Conservation (phyloP, 1,140 invertebrate species). For the Eueides isabella region DNA sequence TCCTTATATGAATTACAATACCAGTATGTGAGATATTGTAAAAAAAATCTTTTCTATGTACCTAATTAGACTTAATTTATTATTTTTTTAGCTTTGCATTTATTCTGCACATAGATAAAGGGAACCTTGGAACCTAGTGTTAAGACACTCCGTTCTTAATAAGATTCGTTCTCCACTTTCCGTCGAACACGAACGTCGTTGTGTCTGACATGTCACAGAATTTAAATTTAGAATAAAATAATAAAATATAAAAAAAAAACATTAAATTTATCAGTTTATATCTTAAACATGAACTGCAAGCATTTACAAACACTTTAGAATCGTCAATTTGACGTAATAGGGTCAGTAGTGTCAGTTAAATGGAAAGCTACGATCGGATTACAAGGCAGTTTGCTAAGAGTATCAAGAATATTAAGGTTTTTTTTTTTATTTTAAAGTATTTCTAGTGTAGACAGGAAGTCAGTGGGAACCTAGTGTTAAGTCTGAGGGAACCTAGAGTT, state of each 20-base stretch:
- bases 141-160: neutral
- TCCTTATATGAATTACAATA: too few relatives aligned
- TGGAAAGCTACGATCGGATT: neutral
- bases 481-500: too few relatives aligned
- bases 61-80: too few relatives aligned
- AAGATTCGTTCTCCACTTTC: neutral
- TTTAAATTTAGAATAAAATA: too few relatives aligned
- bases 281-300: neutral
- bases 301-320: neutral
- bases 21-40: too few relatives aligned
- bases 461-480: too few relatives aligned
- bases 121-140: too few relatives aligned
- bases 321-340: slow-evolving; percentile 6
- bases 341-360: slow-evolving; percentile 11
- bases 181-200: neutral
- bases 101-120: too few relatives aligned
- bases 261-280: neutral
- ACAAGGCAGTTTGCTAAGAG: neutral
- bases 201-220: too few relatives aligned
- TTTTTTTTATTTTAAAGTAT: neutral
- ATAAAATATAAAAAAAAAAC: too few relatives aligned
- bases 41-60: too few relatives aligned
- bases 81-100: too few relatives aligned
- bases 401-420: neutral
- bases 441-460: neutral